Base-by-base conservation (phyloP, 2,888 invertebrate genomes). In the Cristatella mucedo region DNA sequence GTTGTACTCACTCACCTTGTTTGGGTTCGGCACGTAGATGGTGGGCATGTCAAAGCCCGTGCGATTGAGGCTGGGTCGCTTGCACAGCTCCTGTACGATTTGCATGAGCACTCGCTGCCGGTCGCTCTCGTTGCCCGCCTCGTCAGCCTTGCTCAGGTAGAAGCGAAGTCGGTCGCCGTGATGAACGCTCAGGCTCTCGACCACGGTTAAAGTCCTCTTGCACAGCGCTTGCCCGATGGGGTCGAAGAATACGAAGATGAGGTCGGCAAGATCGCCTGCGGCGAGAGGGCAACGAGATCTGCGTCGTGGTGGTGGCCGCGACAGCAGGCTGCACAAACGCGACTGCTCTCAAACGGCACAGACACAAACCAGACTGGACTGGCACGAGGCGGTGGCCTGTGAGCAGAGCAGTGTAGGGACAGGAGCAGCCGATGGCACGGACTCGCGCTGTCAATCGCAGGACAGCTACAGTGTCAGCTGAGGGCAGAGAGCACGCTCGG, bases 171-270 rank as follows among this genome's bases (percentile, higher is more conserved):
- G 62, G 16, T 73, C 72, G 3, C 70, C 63, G 52, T 73, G 70
- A 34, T 56, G 61, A 33, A 63, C 63, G 54, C 67, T 72, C 44
- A 74, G 53, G 42, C 61, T 59, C 54, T 73, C 73, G 3, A 74
- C 72, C 24, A 73, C 58, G 53, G 69, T 68, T 45, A 74, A 51
- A 0, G 73, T 74, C 40, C 73, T 50, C 49, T 72, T 72, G 52
- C 73, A 73, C 38, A 74, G 53, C 3, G 73, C 69, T 56, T 74
- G 73, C 18, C 73, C 73, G 56, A 73, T 73, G 0, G 73, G 73
- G 52, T 74, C 73, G 52, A 74, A 73, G 62, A 74, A 73, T 11
- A 73, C 72, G 54, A 73, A 72, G 39, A 74, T 69, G 46, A 73
- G 55, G 51, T 74, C 73, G 7, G 72, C 70, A 7, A 59, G 46